Conservation (phyloP, 2,113 vertebrate genomes). For the Neolamprologus brichardi region DNA sequence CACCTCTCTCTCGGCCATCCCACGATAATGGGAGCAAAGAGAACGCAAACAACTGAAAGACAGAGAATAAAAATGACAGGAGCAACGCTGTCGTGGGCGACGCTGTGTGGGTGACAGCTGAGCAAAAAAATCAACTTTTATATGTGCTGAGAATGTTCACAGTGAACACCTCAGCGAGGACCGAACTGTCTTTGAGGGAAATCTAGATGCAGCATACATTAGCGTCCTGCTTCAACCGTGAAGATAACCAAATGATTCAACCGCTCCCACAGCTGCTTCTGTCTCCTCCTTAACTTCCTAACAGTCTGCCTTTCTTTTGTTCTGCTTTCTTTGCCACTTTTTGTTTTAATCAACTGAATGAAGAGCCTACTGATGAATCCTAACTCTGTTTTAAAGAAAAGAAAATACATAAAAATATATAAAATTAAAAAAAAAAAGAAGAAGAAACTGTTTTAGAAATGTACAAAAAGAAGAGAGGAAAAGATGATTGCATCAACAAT, state of each 20-base stretch:
- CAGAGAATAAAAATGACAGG: conserved; percentile 15
- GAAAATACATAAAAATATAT: background rate
- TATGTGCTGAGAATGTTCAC: conserved; percentile 53
- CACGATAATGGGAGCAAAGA: conserved; percentile 82
- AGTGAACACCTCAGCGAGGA: conserved; percentile 66
- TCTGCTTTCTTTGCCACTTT: conserved; percentile 73
- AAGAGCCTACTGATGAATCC: conserved; percentile 62
- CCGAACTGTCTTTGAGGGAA: conserved; percentile 65
- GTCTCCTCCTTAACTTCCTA: conserved; percentile 52
- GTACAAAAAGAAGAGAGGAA: conserved; percentile 29
- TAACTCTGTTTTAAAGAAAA: conserved; percentile 61
- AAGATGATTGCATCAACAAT: conserved; percentile 52
- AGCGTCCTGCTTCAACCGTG: conserved; percentile 51
- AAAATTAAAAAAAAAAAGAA: background rate
- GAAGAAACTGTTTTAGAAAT: conserved; percentile 53
- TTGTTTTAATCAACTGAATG: conserved; percentile 75
- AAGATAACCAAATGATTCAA: conserved; percentile 61
- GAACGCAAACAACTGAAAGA: conserved; percentile 66
- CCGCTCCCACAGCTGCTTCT: conserved; percentile 78
- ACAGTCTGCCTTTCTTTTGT: conserved; percentile 51
- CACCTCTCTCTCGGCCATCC: conserved; percentile 77
- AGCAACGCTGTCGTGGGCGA: conserved; percentile 27
- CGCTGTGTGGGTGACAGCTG: conserved; percentile 36
- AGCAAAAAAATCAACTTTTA: conserved; percentile 38
- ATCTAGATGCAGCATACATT: conserved; percentile 31